A percentile compares a stretch with the other conserved stretches of the same genome.
Evolutionary conservation across 2,888 invertebrate genomes (phyloP).

Genomic region (Caenorhabditis imperialis): DNA sequence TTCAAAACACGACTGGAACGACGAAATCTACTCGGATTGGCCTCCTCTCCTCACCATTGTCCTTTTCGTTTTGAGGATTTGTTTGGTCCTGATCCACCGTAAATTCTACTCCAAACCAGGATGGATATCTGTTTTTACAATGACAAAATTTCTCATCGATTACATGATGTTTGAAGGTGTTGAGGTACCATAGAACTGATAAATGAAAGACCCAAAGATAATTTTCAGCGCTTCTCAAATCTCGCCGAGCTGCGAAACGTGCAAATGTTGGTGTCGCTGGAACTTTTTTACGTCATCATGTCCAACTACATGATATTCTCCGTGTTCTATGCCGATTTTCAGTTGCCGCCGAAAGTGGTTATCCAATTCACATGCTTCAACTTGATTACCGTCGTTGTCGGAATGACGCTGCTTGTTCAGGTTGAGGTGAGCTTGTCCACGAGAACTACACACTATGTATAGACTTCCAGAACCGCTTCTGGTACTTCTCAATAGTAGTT

Average conservation of each 20-base stretch:
- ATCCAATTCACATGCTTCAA: constrained; percentile 24
- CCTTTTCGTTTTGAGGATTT: constrained; percentile 5
- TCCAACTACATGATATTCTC: constrained; percentile 37
- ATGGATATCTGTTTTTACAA: constrained; percentile 1
- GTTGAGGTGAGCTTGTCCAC: constrained; percentile 5
- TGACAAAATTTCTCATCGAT: constrained; percentile 20
- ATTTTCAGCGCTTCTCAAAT: constrained; percentile 28
- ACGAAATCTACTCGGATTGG: constrained; percentile 12
- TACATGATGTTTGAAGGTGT: constrained; percentile 41
- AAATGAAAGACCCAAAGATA: too few species aligned
- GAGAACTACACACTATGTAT: too few species aligned
- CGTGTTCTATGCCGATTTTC: constrained; percentile 29
- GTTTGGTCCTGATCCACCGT: constrained; percentile 13
- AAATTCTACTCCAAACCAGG: constrained; percentile 15
- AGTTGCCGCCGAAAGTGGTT: constrained; percentile 23
- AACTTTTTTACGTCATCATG: constrained; percentile 26
- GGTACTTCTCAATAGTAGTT: not conserved
- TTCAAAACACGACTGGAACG: constrained; percentile 13
- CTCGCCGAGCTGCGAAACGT: constrained; percentile 14
- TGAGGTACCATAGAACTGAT: too few species aligned
- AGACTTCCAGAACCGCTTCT: constrained; percentile 15
- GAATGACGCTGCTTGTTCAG: constrained; percentile 11
- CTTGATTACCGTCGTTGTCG: constrained; percentile 13
- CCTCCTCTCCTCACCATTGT: constrained; percentile 8
- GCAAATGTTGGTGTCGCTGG: constrained; percentile 5